A percentile compares a stretch with the other conserved stretches of the same genome.
These are phyloP conservation scores for Vanessa atalanta DNA, from an alignment of 1,140 invertebrate species.

Conservation along the genomic window DNA sequence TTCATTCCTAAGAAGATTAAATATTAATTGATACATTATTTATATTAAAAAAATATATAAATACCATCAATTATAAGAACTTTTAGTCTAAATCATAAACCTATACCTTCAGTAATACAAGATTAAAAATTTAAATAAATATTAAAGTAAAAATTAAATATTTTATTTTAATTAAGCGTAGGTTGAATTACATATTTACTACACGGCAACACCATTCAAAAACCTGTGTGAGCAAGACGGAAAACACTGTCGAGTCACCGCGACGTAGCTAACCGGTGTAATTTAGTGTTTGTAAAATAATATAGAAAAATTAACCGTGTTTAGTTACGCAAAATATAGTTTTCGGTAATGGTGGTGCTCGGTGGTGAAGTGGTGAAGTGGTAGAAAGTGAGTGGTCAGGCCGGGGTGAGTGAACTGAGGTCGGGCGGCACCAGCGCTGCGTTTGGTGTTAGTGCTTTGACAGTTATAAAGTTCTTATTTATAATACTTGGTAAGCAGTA, in stretches of 20 bases:
- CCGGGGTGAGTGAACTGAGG: constrained; percentile 63
- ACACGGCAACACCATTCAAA: constrained; percentile 54
- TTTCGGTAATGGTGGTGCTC: constrained; percentile 23
- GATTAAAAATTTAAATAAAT: too few relatives aligned
- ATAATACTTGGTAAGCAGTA: constrained; percentile 10
- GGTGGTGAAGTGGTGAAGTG: constrained; percentile 34
- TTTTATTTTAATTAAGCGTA: neutral
- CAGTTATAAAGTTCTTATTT: constrained; percentile 33
- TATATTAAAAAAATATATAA: too few relatives aligned
- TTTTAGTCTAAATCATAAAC: too few relatives aligned
- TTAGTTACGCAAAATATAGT: constrained; percentile 32
- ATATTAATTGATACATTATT: too few relatives aligned
- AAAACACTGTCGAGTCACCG: constrained; percentile 60
- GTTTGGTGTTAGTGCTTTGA: constrained; percentile 27
- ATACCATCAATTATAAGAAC: too few relatives aligned
- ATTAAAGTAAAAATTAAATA: neutral
- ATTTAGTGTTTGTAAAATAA: constrained; percentile 50
- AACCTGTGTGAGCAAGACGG: constrained; percentile 59
- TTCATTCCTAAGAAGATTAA: too few relatives aligned
- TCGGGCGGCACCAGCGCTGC: constrained; percentile 11
- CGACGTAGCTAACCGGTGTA: constrained; percentile 51
- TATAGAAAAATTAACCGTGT: constrained; percentile 52
- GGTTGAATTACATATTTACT: neutral
- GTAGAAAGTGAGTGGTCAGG: constrained; percentile 43
- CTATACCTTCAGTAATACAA: too few relatives aligned